Evolutionary conservation across 2,888 invertebrate genomes (phyloP), one percentile per base, ranked within the genome.

Genomic region (Caenorhabditis becei): DNA sequence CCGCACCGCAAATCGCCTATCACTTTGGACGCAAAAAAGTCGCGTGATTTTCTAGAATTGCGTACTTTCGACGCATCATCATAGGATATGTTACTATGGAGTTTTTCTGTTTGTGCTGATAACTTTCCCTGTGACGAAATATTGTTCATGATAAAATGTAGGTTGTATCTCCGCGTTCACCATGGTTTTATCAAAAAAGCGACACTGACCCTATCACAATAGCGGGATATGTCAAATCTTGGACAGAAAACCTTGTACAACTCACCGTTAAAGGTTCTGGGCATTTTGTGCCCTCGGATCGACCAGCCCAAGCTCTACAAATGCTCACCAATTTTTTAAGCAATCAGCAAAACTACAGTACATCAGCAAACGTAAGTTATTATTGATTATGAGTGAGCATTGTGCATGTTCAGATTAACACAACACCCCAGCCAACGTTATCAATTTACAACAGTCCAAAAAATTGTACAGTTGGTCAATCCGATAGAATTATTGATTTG

Each of bases 231-330:
- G 63, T 58, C 18, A 85, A 83, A 41, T 74, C 81, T 0, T 85
- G 82, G 82, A 78, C 69, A 20, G 72, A 85, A 44, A 83, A 82
- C 49, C 18, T 85, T 14, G 82, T 74, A 0, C 82, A 82, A 53
- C 28, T 85, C 1, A 85, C 85, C n/a, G 83, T 85, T 1, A 85
- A 85, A 44, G 86, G 86, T 37, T 79, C 86, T 4, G 86, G 86
- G 14, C 86, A 86, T 54, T 79, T 86, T 54, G 83, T 87, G 0
- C 87, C 87, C 14, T 66, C 78, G 23, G 84, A 86, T 47, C 69
- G 88, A 7, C 89, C 89, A 1, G 87, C 84, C 0, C 86, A 85
- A 53, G 85, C 87, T 11, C 78, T 89, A 11, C 88, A 89, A 66
- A 83, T 89, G 85, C 65, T 89, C n/a, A 63, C 58, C 58, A 89